Percentiles rank a stretch among this genome's conserved stretches.
Evolutionary conservation across 2,797 vertebrate species (phyloP).

Genomic region (Megalops cyprinoides): DNA sequence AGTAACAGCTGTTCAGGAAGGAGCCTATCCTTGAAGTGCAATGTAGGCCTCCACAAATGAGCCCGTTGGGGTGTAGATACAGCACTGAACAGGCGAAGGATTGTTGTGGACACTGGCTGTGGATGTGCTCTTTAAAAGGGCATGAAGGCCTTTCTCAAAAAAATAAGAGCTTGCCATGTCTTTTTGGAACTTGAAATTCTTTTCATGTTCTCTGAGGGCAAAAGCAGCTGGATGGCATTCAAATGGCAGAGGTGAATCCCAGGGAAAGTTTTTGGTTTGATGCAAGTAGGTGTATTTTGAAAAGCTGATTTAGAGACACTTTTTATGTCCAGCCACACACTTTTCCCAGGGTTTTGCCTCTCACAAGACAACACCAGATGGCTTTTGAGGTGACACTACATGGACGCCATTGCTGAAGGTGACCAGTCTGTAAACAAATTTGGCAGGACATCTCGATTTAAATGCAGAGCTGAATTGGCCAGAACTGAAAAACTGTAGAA

Average conservation of each 20-base stretch:
- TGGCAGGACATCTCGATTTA: background rate
- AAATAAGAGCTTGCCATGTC: background rate
- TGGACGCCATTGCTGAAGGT: background rate
- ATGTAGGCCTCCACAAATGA: background rate
- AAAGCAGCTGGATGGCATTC: background rate
- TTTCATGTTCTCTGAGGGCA: background rate
- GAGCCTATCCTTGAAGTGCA: constrained; percentile 12
- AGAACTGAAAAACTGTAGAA: no score
- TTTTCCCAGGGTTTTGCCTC: background rate
- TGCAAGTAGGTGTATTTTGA: no score
- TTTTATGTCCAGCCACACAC: background rate
- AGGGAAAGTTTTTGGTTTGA: background rate
- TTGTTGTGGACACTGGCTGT: background rate
- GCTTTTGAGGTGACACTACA: background rate
- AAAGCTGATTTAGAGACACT: background rate
- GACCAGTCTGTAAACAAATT: background rate
- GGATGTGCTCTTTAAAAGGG: background rate
- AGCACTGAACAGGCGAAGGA: background rate
- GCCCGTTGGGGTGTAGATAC: background rate
- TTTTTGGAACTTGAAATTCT: background rate
- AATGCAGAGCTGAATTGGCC: background rate
- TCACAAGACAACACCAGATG: background rate
- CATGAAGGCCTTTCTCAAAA: background rate
- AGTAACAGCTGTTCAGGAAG: constrained; percentile 15
- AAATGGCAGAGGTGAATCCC: background rate